Conservation (phyloP, 2,888 invertebrate genomes). For the Volucella zonaria region DNA sequence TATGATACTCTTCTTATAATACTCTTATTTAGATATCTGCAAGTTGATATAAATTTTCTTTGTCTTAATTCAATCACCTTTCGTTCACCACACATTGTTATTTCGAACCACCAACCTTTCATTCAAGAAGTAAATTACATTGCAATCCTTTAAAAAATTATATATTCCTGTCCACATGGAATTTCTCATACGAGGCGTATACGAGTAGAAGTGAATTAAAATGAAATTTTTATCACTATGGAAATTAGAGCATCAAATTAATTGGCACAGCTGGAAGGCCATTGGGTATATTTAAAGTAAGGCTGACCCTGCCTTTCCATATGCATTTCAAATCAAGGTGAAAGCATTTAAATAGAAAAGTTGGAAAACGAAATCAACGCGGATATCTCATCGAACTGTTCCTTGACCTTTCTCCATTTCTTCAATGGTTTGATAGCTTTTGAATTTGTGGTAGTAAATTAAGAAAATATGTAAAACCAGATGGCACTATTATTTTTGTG, state of each 20-base stretch:
- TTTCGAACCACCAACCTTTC: no score
- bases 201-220: conserved; percentile 22
- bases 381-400: background rate
- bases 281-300: conserved; percentile 6
- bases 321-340: conserved; percentile 36
- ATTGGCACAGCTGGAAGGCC: conserved; percentile 26
- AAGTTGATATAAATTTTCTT: no score
- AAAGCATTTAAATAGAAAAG: conserved; percentile 6
- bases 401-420: background rate
- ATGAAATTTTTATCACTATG: conserved; percentile 1
- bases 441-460: no score
- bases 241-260: conserved; percentile 25
- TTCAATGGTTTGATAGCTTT: no score
- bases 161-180: conserved; percentile 21
- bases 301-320: conserved; percentile 2
- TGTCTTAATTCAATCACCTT: no score
- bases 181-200: conserved; percentile 12
- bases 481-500: no score
- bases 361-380: background rate
- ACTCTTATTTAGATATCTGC: no score
- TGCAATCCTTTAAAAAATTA: background rate
- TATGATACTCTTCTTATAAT: no score
- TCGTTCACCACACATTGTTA: no score
- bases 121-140: background rate
- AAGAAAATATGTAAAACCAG: no score